These are phyloP conservation scores for Lynx canadensis DNA, from an alignment of 2,113 vertebrate species.

Conservation along the genomic window DNA sequence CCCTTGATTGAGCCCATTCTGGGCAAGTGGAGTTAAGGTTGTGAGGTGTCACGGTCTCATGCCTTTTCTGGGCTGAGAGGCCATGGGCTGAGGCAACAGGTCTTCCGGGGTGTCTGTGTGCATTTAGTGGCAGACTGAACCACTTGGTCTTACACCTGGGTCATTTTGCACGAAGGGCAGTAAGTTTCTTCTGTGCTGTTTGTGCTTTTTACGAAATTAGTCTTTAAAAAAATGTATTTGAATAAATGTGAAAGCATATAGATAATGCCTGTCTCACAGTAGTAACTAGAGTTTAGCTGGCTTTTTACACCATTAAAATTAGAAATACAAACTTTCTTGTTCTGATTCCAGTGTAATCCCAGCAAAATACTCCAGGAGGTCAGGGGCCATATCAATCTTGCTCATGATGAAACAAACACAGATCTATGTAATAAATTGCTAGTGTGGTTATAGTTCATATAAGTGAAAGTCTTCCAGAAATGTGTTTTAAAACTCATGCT, in stretches of 20 bases:
- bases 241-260: slow-evolving; percentile 31
- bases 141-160: neutral
- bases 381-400: neutral
- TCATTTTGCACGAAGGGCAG: neutral
- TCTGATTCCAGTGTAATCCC: neutral
- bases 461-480: neutral
- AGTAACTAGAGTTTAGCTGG: neutral
- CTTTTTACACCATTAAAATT: slow-evolving; percentile 5
- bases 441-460: neutral
- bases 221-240: slow-evolving; percentile 11
- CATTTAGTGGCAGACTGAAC: neutral
- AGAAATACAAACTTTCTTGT: neutral
- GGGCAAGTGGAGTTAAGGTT: neutral
- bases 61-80: neutral
- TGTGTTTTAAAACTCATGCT: slow-evolving; percentile 13
- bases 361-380: neutral
- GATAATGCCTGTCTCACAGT: neutral
- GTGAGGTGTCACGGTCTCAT: neutral
- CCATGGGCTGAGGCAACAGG: neutral
- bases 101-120: neutral
- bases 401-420: neutral
- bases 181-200: neutral
- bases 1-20: neutral
- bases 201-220: neutral
- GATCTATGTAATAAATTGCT: neutral